Evolutionary conservation across 1,140 invertebrate species (phyloP).

Genomic region (Lepidurus apus): DNA sequence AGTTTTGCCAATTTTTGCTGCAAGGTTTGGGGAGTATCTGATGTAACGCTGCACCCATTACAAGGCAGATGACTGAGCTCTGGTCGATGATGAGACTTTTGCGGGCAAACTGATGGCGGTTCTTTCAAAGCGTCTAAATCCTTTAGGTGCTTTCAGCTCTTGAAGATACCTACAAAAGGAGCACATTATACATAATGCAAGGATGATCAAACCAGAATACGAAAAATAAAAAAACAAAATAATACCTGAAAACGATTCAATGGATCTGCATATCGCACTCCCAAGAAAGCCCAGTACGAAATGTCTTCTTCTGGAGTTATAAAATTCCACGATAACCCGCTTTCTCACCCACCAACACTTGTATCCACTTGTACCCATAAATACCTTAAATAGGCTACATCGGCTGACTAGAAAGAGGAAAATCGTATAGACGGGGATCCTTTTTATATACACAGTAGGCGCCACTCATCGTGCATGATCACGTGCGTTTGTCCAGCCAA

Average conservation of each 20-base stretch:
- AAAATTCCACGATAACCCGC: background rate
- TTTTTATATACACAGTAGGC: too few species aligned
- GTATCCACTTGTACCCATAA: background rate
- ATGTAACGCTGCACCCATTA: slow-evolving; percentile 40
- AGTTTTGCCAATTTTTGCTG: background rate
- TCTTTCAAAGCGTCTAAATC: background rate
- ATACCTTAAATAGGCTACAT: too few species aligned
- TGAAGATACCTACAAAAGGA: background rate
- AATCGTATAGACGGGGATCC: too few species aligned
- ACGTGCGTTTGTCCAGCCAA: too few species aligned
- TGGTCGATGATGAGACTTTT: background rate
- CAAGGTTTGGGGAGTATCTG: background rate
- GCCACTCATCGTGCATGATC: too few species aligned
- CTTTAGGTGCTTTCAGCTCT: background rate
- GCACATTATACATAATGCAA: background rate
- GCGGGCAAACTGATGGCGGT: background rate
- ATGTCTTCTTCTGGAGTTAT: background rate
- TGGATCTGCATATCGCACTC: background rate
- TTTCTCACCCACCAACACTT: background rate
- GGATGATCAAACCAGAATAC: background rate
- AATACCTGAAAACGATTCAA: background rate
- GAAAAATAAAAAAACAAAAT: background rate
- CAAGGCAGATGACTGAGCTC: slow-evolving; percentile 36
- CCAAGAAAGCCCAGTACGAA: background rate
- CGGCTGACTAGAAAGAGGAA: too few species aligned